Conservation (phyloP, 2,797 vertebrate species). For the Accipiter superciliosus region DNA sequence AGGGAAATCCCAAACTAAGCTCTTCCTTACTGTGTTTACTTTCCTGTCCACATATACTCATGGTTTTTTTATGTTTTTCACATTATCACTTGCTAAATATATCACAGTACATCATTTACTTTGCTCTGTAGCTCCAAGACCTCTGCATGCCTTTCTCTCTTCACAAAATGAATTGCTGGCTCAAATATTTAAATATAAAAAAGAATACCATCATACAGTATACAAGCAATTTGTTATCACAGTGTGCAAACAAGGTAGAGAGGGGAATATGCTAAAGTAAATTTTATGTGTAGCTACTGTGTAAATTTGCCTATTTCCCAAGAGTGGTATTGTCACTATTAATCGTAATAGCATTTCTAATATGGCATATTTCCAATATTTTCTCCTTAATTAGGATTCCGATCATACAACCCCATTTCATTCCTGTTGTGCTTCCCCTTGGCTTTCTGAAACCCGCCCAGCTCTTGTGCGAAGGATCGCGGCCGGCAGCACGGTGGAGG, state of each 20-base stretch:
- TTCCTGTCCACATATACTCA: neutral
- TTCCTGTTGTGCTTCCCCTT: neutral
- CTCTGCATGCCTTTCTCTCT: slow-evolving; percentile 26
- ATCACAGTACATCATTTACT: slow-evolving; percentile 8
- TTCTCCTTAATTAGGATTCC: slow-evolving; percentile 68
- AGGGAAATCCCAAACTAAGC: slow-evolving; percentile 3
- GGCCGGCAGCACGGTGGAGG: neutral
- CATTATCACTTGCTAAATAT: slow-evolving; percentile 24
- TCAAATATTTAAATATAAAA: slow-evolving; percentile 51
- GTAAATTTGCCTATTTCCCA: slow-evolving; percentile 71
- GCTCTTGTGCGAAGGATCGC: neutral
- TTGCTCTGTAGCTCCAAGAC: slow-evolving; percentile 7
- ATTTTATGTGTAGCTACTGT: slow-evolving; percentile 71
- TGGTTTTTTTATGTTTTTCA: neutral
- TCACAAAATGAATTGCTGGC: neutral
- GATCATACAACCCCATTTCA: slow-evolving; percentile 6
- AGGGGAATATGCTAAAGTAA: slow-evolving; percentile 58
- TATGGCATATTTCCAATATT: slow-evolving; percentile 74
- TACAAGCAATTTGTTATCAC: slow-evolving; percentile 62
- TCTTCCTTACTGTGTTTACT: neutral
- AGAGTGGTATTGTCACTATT: slow-evolving; percentile 66
- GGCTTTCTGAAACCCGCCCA: neutral
- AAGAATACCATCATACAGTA: neutral
- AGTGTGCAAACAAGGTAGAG: slow-evolving; percentile 58
- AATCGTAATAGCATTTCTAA: slow-evolving; percentile 65